A percentile compares a stretch with the other conserved stretches of the same genome.
Conservation (phyloP, 2,888 invertebrate species). For the Prosopocoilus inquinatus region DNA sequence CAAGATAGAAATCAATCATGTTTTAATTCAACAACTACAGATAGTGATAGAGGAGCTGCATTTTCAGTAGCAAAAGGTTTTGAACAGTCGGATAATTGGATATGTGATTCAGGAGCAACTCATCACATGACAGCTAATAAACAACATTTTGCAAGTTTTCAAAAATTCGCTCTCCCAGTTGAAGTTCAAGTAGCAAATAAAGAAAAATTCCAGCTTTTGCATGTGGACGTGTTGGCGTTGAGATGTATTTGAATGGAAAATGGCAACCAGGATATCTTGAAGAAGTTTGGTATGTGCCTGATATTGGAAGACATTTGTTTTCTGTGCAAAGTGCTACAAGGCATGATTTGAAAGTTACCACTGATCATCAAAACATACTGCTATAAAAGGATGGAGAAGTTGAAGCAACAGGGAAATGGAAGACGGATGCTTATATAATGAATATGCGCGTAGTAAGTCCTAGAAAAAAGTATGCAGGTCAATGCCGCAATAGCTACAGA, state of each 20-base stretch:
- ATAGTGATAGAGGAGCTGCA: too few relatives aligned
- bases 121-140: too few relatives aligned
- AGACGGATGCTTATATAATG: neutral
- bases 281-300: neutral
- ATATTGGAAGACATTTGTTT: neutral
- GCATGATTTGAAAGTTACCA: neutral
- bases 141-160: too few relatives aligned
- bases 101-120: too few relatives aligned
- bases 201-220: neutral
- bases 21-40: too few relatives aligned
- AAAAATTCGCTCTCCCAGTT: too few relatives aligned
- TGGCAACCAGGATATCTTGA: neutral
- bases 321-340: neutral
- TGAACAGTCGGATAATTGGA: neutral
- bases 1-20: neutral
- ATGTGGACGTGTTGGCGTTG: neutral
- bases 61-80: too few relatives aligned
- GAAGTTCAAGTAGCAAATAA: too few relatives aligned
- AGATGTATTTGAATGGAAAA: neutral
- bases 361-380: neutral
- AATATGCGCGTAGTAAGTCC: too few relatives aligned
- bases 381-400: neutral
- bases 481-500: too few relatives aligned
- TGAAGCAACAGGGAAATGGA: neutral
- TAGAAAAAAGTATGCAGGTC: too few relatives aligned